Evolutionary conservation across 2,113 vertebrate genomes (phyloP).

Genomic region (Protomyctophum bolini): DNA sequence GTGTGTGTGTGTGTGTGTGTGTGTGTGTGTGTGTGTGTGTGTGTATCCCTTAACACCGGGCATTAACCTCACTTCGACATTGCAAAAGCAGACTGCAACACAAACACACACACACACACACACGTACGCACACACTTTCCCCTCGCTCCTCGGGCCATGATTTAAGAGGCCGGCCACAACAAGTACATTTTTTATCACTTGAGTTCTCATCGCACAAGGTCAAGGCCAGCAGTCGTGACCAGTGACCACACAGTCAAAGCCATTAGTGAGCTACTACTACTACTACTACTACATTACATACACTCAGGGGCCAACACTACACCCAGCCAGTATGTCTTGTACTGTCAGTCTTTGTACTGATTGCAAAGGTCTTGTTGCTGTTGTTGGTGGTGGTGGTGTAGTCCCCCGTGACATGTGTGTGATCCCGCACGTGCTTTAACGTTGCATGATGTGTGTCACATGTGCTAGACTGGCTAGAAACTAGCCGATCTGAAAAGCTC

Average conservation of each 20-base stretch:
- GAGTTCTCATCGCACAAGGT: slow-evolving; percentile 44
- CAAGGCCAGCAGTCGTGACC: slow-evolving; percentile 4
- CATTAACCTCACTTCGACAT: slow-evolving; percentile 40
- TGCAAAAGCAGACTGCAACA: slow-evolving; percentile 12
- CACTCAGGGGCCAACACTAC: background rate
- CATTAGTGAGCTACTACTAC: background rate
- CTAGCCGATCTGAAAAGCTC: too few relatives aligned
- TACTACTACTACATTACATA: background rate
- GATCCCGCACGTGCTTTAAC: too few relatives aligned
- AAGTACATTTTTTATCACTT: slow-evolving; percentile 59
- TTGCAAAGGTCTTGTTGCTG: too few relatives aligned
- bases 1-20: background rate
- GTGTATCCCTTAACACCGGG: slow-evolving; percentile 39
- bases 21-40: slow-evolving; percentile 3
- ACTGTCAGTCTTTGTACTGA: too few relatives aligned
- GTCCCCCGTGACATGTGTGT: too few relatives aligned
- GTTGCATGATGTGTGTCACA: too few relatives aligned
- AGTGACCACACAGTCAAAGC: background rate
- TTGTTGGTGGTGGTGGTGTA: too few relatives aligned
- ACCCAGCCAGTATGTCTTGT: background rate
- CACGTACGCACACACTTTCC: background rate
- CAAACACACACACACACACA: slow-evolving; percentile 15
- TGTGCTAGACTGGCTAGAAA: too few relatives aligned
- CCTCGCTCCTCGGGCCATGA: slow-evolving; percentile 17
- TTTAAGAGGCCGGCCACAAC: slow-evolving; percentile 20